Conservation (phyloP, 1,140 invertebrate species). For the Coptotermes formosanus region DNA sequence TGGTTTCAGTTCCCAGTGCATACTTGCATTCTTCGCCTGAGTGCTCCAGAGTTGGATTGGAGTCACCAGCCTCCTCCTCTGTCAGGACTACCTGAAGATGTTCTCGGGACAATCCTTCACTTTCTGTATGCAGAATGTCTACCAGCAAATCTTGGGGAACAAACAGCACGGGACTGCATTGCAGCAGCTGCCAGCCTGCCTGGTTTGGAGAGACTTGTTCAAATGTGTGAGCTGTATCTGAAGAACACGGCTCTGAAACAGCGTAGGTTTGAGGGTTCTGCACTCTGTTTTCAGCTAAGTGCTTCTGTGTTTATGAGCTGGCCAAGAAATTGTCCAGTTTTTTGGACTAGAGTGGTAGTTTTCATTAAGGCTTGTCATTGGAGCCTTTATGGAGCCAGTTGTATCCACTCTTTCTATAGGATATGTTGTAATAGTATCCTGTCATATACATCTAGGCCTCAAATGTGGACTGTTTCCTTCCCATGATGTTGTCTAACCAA, state of each 20-base stretch:
- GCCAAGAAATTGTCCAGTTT: no score
- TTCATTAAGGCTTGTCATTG: no score
- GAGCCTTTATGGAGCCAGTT: no score
- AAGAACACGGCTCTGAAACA: slow-evolving; percentile 62
- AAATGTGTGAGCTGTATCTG: slow-evolving; percentile 59
- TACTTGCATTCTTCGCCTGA: slow-evolving; percentile 56
- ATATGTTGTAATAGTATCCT: no score
- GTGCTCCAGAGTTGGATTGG: slow-evolving; percentile 57
- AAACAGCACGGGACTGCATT: slow-evolving; percentile 56
- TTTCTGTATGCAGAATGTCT: slow-evolving; percentile 66
- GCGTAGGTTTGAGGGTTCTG: slow-evolving; percentile 50
- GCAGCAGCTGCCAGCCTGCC: slow-evolving; percentile 50
- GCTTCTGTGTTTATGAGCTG: no score
- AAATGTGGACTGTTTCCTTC: no score
- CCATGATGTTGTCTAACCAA: no score
- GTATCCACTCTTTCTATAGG: no score
- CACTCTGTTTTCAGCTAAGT: background rate
- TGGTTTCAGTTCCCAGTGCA: slow-evolving; percentile 60
- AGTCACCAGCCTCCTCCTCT: slow-evolving; percentile 49
- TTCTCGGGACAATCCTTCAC: slow-evolving; percentile 58
- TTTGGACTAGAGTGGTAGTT: no score
- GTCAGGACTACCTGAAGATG: slow-evolving; percentile 54
- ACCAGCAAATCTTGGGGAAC: slow-evolving; percentile 55
- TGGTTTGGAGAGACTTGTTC: slow-evolving; percentile 54
- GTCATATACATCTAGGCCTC: no score